A percentile compares a stretch with the other conserved stretches of the same genome.
These are phyloP conservation scores for Alcis repandata DNA, from an alignment of 2,888 invertebrate genomes.

Conservation along the genomic window DNA sequence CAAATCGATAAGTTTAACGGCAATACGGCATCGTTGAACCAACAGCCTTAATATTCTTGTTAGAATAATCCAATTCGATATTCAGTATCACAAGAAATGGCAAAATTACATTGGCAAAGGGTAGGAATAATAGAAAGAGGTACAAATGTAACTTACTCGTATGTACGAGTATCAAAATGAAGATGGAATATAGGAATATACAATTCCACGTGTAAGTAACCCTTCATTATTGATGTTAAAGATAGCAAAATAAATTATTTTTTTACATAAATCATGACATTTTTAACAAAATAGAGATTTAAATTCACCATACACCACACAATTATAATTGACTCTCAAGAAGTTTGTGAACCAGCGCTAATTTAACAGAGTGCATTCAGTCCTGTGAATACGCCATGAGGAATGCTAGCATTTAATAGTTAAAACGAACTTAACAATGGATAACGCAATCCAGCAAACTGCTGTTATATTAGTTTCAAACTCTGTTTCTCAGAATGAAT, in stretches of 20 bases:
- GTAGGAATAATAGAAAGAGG: not conserved
- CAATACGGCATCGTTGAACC: slow-evolving; percentile 16
- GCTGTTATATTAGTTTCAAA: slow-evolving; percentile 32
- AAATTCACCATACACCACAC: too few species aligned
- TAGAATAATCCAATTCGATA: not conserved
- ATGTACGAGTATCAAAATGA: too few species aligned
- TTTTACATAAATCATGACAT: too few species aligned
- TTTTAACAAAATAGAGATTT: too few species aligned
- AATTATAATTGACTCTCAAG: not conserved
- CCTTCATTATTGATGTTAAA: too few species aligned
- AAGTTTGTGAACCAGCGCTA: slow-evolving; percentile 45
- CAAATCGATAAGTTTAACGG: slow-evolving; percentile 40
- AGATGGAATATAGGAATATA: slow-evolving; percentile 19
- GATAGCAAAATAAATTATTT: too few species aligned
- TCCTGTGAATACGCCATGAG: not conserved
- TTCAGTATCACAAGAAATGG: slow-evolving; percentile 13
- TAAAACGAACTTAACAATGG: slow-evolving; percentile 31
- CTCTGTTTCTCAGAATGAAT: slow-evolving; percentile 6
- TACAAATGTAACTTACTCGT: too few species aligned
- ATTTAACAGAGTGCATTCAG: slow-evolving; percentile 55
- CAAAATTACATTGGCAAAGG: too few species aligned
- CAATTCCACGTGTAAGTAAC: too few species aligned
- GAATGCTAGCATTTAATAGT: slow-evolving; percentile 7
- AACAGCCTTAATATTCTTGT: slow-evolving; percentile 6
- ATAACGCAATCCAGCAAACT: slow-evolving; percentile 47